Percentiles rank a stretch among this genome's conserved stretches.
phyloP scores from a whole-genome alignment of 1,140 invertebrate genomes.

The Anoplophora glabripennis region DNA sequence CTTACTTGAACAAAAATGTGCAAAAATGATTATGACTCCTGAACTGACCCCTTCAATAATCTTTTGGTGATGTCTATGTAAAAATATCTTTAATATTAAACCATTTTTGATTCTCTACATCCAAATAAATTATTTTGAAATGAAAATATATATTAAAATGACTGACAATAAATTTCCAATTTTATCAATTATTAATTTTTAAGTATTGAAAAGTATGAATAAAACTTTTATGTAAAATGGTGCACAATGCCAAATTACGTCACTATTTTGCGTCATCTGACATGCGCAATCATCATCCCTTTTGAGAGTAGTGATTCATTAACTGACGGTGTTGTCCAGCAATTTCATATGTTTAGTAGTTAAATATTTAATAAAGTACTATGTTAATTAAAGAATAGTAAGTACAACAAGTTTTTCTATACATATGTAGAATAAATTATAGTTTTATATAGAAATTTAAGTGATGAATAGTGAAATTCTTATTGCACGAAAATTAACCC shows the following conservation, averaged over 20 bases:
- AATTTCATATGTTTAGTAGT: slow-evolving; percentile 40
- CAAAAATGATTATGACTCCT: too few relatives aligned
- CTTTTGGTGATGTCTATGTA: too few relatives aligned
- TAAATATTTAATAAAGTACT: slow-evolving; percentile 33
- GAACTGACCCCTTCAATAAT: too few relatives aligned
- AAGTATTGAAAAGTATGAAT: slow-evolving; percentile 7
- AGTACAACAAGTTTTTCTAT: slow-evolving; percentile 27
- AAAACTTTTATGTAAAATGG: background rate
- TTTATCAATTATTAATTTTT: too few relatives aligned
- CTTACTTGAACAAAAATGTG: too few relatives aligned
- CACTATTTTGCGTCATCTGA: slow-evolving; percentile 43
- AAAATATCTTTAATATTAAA: too few relatives aligned
- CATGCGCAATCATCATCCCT: slow-evolving; percentile 39
- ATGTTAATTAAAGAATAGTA: slow-evolving; percentile 50
- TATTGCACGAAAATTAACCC: slow-evolving; percentile 15
- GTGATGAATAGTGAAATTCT: slow-evolving; percentile 9
- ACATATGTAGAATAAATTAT: background rate
- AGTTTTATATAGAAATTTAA: slow-evolving; percentile 9
- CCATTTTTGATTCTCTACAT: too few relatives aligned
- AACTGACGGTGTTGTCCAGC: slow-evolving; percentile 23
- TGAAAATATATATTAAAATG: too few relatives aligned
- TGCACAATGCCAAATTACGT: slow-evolving; percentile 30
- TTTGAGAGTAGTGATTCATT: slow-evolving; percentile 31
- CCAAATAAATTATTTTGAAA: too few relatives aligned
- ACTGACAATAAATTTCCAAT: too few relatives aligned